These are phyloP conservation scores for Plutella xylostella DNA, from an alignment of 2,888 invertebrate genomes.

Conservation along the genomic window DNA sequence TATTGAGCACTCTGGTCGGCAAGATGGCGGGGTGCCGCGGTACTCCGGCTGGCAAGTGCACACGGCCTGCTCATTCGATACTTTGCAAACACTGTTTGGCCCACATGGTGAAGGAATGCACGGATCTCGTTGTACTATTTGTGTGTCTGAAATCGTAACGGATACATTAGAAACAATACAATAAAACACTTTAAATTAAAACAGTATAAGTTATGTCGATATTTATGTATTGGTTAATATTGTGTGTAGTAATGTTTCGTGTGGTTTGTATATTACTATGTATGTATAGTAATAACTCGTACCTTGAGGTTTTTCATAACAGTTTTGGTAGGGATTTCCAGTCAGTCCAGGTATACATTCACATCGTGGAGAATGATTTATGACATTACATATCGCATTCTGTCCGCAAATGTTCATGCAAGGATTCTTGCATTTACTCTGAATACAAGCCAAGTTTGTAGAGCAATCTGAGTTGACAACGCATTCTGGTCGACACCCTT, in stretches of 20 bases:
- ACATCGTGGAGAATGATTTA: constrained; percentile 79
- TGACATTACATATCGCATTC: constrained; percentile 78
- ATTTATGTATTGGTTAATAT: neutral
- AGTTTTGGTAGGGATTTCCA: constrained; percentile 72
- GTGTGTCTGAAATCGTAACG: neutral
- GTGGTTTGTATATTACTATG: neutral
- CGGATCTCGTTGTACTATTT: constrained; percentile 52
- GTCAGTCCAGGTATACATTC: constrained; percentile 73
- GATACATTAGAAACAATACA: neutral
- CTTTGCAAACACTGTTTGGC: constrained; percentile 79
- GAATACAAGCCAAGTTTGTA: constrained; percentile 77
- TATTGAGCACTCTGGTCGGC: constrained; percentile 74
- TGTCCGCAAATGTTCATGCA: constrained; percentile 81
- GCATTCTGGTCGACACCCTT: constrained; percentile 83
- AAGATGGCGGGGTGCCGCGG: constrained; percentile 74
- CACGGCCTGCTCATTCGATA: constrained; percentile 75
- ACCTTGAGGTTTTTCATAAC: constrained; percentile 52
- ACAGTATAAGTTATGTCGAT: neutral
- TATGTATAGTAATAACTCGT: neutral
- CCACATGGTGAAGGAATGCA: constrained; percentile 84
- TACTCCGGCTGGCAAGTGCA: constrained; percentile 78
- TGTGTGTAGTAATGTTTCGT: neutral
- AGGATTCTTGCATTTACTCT: constrained; percentile 80
- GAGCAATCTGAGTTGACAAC: constrained; percentile 79
- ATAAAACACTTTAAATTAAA: neutral